Evolutionary conservation across 2,113 vertebrate genomes (phyloP), one percentile per base, ranked within the genome.

Genomic region (Phaetusa simplex): DNA sequence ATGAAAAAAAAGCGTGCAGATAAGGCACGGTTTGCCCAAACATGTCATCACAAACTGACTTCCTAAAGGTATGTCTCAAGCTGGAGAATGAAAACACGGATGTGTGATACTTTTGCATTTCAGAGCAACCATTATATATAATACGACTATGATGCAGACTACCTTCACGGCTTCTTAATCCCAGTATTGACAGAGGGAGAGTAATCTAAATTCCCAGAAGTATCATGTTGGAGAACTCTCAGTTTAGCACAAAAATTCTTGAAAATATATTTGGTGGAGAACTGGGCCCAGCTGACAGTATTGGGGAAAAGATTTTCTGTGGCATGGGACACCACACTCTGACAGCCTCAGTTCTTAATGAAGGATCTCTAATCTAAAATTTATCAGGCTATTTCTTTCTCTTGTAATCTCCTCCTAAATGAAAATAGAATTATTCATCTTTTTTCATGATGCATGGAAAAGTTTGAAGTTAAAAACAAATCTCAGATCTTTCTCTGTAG

Each of bases 11-110:
- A 83, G 5, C 61, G 38, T 23, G 69, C 70, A 92, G 93, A 87
- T 93, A 88, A 96, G 49, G 83, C 83, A 71, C 65, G 4, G 0
- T 84, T 84, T 95, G 91, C 92, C 92, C 77, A 61, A 93, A 94
- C 91, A 76, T 76, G 86, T 61, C 3, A 38, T 84, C 72, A 86
- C n/a, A 83, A 95, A 69, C 83, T 53, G 65, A 40, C 61, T 95
- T 90, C 58, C 47, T 67, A 52, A 65, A 95, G 72, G 61, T 84
- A 79, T 69, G 59, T 74, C 69, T 95, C 42, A 56, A 30, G 32
- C 18, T 69, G 56, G 72, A 74, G 90, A 82, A 71, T 21, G 30
- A 82, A 79, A 95, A 86, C 53, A 53, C 36, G 56, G 61, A 87
- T 80, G 27, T 47, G 69, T 66, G 43, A 47, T 86, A 23, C 3